Conservation (phyloP, 1,140 invertebrate genomes). For the Drosophila prosaltans region DNA sequence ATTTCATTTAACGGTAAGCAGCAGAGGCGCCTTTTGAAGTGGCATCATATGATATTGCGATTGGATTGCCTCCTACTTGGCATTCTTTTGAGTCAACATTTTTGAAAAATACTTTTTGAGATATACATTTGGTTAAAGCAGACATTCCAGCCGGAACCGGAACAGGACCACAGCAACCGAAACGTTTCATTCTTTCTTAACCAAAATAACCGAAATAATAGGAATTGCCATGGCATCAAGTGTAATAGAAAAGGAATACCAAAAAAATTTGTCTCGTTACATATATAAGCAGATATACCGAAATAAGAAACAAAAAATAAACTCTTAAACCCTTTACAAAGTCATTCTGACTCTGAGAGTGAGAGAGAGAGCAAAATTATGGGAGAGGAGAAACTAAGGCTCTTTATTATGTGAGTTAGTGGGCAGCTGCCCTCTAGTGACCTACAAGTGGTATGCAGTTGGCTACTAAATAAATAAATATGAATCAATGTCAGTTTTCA, state of each 20-base stretch:
- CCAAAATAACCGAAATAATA: too few relatives aligned
- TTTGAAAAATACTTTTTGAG: neutral
- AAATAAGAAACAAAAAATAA: too few relatives aligned
- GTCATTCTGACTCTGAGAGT: neutral
- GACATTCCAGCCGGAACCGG: neutral
- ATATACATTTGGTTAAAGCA: neutral
- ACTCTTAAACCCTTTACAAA: too few relatives aligned
- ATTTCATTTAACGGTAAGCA: slow-evolving; percentile 78
- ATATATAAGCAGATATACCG: too few relatives aligned
- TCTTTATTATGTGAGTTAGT: neutral
- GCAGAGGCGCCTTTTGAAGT: slow-evolving; percentile 63
- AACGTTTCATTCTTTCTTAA: too few relatives aligned
- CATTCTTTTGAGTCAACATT: slow-evolving; percentile 36
- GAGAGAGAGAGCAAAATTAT: slow-evolving; percentile 1
- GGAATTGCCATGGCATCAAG: too few relatives aligned
- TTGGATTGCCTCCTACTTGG: slow-evolving; percentile 24
- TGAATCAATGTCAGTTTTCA: slow-evolving; percentile 72
- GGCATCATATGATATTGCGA: slow-evolving; percentile 47
- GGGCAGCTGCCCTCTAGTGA: slow-evolving; percentile 15
- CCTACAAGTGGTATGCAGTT: slow-evolving; percentile 62
- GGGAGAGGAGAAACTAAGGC: neutral
- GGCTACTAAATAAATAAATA: slow-evolving; percentile 60
- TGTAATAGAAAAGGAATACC: too few relatives aligned
- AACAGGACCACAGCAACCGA: neutral
- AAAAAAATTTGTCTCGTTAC: too few relatives aligned